These are phyloP conservation scores for Incurvaria masculella DNA, from an alignment of 2,888 invertebrate species.

Conservation along the genomic window DNA sequence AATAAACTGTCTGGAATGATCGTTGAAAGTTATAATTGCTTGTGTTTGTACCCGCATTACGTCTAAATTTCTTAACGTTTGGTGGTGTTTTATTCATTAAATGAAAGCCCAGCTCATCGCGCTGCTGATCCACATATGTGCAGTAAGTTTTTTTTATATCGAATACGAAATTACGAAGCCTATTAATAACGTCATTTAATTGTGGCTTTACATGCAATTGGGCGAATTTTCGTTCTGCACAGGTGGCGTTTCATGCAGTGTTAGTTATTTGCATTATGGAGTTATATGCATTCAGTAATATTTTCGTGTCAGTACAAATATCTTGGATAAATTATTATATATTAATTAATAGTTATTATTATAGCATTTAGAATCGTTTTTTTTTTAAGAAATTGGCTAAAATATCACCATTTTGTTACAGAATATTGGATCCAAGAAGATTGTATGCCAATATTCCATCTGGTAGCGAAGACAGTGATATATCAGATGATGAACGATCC, in stretches of 20 bases:
- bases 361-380: too few species aligned
- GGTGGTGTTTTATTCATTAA: not conserved
- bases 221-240: not conserved
- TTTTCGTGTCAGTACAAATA: too few species aligned
- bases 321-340: too few species aligned
- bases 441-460: not conserved
- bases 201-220: not conserved
- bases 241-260: not conserved
- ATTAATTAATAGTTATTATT: too few species aligned
- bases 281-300: too few species aligned
- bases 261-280: not conserved
- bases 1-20: constrained; percentile 14
- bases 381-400: not conserved
- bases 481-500: not conserved
- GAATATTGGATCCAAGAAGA: not conserved
- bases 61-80: not conserved
- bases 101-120: not conserved
- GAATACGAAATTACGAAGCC: not conserved
- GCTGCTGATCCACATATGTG: not conserved
- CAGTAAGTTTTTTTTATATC: not conserved
- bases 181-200: not conserved
- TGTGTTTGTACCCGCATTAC: not conserved
- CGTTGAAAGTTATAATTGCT: not conserved
- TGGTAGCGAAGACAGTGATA: constrained; percentile 4
- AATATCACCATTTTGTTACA: not conserved